Evolutionary conservation across 92 coral and sea anemone species (phyloP), one percentile per base, ranked within the genome.

Genomic region (Phenganax subtilis): DNA sequence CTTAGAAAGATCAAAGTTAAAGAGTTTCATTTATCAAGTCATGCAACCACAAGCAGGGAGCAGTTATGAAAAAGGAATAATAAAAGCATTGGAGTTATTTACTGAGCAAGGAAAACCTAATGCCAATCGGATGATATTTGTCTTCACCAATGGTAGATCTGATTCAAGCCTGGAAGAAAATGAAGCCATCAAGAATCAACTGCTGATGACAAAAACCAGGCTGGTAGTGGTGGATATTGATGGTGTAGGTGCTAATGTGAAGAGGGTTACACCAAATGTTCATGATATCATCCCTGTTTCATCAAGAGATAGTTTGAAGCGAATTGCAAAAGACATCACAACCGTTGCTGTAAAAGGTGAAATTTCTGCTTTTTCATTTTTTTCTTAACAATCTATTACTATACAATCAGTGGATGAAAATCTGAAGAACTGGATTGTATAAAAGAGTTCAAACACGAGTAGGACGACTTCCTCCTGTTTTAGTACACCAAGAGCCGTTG

Each of bases 211-310:
- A 15, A 85, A 85, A 28, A 83, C 85, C 8, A 57, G 85, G 55
- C 57, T 84, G 54, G 47, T 87, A 17, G 82, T 83, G 54, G 87
- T 87, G 6, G 90, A 83, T 29, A 83, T 87, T 55, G 90, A 81
- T 4, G 74, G 62, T 79, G 84, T 70, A 51, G 82, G 78, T 16
- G 79, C 67, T 4, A 80, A 87, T 61, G 30, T 84, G 29, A 83
- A 82, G 14, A 30, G 62, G 0, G 74, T 87, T 63, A 64, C 85
- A 8, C 75, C 84, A 16, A 58, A 72, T 30, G 87, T 77, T 57
- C 59, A 84, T 0, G 77, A 83, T 30, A 85, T 87, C 15, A 61
- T 83, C 55, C 85, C 81, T 82, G 70, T 81, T 54, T 66, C 76
- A 76, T 83, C 87, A 9, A 77, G 61, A 47, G 90, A 87, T 72